These are phyloP conservation scores for Elaeidobius kamerunicus DNA, from an alignment of 2,888 invertebrate genomes.

Conservation along the genomic window DNA sequence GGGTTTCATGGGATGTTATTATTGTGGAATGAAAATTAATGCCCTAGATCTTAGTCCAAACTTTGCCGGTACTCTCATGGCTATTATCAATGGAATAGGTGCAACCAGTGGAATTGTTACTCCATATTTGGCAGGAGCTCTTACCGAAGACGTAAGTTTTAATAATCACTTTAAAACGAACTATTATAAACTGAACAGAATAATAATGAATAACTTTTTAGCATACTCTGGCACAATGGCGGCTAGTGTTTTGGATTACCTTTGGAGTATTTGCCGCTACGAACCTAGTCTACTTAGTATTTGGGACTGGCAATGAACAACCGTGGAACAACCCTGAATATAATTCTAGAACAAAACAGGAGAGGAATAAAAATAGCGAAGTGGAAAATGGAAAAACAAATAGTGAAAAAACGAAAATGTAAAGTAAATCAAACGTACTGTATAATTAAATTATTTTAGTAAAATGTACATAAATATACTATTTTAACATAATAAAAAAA, in stretches of 20 bases:
- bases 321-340: conserved; percentile 66
- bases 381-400: conserved; percentile 11
- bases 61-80: conserved; percentile 62
- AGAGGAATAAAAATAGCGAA: background rate
- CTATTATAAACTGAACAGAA: too few species aligned
- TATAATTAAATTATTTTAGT: too few species aligned
- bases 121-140: conserved; percentile 58
- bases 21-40: conserved; percentile 66
- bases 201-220: conserved; percentile 50
- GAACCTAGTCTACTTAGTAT: conserved; percentile 65
- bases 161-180: too few species aligned
- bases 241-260: conserved; percentile 77
- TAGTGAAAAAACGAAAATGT: conserved; percentile 5
- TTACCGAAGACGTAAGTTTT: conserved; percentile 62
- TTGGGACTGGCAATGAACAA: conserved; percentile 71
- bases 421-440: too few species aligned
- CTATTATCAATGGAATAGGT: conserved; percentile 61
- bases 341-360: conserved; percentile 1
- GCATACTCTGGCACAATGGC: conserved; percentile 69
- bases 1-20: conserved; percentile 68
- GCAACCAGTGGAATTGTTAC: conserved; percentile 61
- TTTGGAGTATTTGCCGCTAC: conserved; percentile 65
- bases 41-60: conserved; percentile 63
- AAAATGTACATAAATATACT: too few species aligned
- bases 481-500: too few species aligned